Percentiles rank a stretch among this genome's conserved stretches.
Evolutionary conservation across 2,797 vertebrate species (phyloP).

Genomic region (Amniataba percoides): DNA sequence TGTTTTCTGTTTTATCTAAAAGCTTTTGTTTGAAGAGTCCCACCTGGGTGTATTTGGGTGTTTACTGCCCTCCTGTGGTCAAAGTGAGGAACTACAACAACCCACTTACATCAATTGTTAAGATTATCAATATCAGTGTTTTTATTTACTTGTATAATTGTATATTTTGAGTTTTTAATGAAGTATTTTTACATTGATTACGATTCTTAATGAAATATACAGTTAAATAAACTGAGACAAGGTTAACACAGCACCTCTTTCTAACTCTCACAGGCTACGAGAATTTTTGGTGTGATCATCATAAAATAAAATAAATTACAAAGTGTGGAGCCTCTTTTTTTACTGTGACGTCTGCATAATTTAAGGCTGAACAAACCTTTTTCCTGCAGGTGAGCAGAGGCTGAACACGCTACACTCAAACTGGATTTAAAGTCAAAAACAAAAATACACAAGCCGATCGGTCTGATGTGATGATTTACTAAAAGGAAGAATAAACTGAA

Average conservation of each 20-base stretch:
- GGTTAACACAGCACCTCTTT: neutral
- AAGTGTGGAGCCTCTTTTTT: no score
- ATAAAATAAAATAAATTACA: no score
- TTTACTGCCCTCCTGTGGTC: constrained; percentile 7
- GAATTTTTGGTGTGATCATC: neutral
- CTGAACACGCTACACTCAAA: constrained; percentile 31
- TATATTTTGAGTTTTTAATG: neutral
- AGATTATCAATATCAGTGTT: neutral
- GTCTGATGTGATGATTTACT: neutral
- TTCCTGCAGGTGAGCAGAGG: constrained; percentile 57
- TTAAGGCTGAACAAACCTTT: neutral
- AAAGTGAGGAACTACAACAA: neutral
- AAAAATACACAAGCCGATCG: neutral
- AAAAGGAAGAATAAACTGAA: neutral
- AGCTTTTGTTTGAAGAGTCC: neutral
- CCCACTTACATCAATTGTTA: neutral
- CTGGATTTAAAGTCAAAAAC: constrained; percentile 32
- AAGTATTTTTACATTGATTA: neutral
- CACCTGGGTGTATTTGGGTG: neutral
- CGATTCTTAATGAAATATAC: no score
- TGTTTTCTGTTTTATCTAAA: neutral
- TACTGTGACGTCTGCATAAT: no score
- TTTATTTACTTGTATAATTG: neutral
- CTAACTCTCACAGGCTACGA: neutral
- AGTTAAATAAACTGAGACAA: no score